A percentile compares a stretch with the other conserved stretches of the same genome.
Evolutionary conservation across 2,888 invertebrate species (phyloP).

Genomic region (Pristionchus japonicus): DNA sequence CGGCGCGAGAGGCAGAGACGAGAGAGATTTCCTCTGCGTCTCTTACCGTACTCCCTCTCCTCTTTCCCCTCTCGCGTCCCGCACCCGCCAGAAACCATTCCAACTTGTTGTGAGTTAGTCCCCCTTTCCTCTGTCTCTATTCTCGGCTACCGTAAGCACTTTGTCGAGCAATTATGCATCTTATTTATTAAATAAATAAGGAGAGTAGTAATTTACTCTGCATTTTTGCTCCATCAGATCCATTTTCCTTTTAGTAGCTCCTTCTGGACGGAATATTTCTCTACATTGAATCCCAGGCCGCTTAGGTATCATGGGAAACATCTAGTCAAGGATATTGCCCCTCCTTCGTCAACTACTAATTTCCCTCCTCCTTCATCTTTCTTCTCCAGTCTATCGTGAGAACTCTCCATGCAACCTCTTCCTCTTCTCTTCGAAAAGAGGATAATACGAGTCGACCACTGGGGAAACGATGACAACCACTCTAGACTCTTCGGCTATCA

Average conservation of each 20-base stretch:
- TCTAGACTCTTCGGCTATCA: background rate
- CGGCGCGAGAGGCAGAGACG: background rate
- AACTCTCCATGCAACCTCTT: background rate
- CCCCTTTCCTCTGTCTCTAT: background rate
- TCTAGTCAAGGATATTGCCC: background rate
- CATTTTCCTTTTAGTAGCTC: no score
- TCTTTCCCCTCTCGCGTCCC: background rate
- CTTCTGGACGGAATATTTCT: no score
- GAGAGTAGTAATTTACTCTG: no score
- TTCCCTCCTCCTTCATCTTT: background rate
- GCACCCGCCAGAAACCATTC: constrained; percentile 15
- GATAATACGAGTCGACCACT: background rate
- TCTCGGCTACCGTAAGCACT: background rate
- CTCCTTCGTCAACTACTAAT: background rate
- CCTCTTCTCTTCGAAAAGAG: background rate
- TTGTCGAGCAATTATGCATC: background rate
- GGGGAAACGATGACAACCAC: background rate
- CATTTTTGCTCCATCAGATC: no score
- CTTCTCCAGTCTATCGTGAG: background rate
- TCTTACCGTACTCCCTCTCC: background rate
- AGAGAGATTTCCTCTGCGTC: background rate
- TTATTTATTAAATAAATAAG: background rate
- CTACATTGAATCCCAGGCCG: no score
- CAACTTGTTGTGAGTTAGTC: background rate
- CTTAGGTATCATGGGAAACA: no score